Evolutionary conservation across 2,888 invertebrate species (phyloP), one percentile per base, ranked within the genome.

Genomic region (Drosophila koepferae): DNA sequence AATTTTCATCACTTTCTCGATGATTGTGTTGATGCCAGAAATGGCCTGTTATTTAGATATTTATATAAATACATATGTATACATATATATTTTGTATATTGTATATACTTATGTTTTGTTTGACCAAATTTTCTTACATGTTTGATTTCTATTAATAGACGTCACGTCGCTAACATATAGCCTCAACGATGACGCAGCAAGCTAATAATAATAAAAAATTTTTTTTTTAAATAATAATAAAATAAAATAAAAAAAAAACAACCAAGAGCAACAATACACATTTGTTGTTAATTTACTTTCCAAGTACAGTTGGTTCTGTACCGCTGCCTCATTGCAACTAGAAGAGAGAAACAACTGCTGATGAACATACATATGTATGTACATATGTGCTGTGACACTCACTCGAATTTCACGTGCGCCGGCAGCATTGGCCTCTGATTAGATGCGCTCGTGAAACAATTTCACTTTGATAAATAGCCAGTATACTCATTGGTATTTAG

Each of bases 101-200:
- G 34, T 23, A 53, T 69, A 49, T 40, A 46, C 63, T 53, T 82
- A 61, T 71, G 58, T 72, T 68, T 58, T 79, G 66, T 78, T 82
- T 82, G 75, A 78, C 82, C 65, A 84, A 82, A 81, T 76, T 81
- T 63, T 58, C 66, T 70, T 53, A 70, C 69, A 81, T 86, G 73
- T 86, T 86, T 72, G 63, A 63, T 65, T 62, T 58, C 86, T 81
- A 82, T 86, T 82, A 81, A 81, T 82, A 81, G 84, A 79, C 64
- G 72, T 55, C 75, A 64, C 65, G 82, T 81, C 80, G 82, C 74
- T 75, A 68, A 62, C 63, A 79, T 56, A 53, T 46, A 64, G 54
- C 34, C 55, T 55, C 36, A 77, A 69, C 58, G 63, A 75, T 77
- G 80, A 79, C 80, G 80, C 71, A 78, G 79, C 76, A 63, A 54